Conservation (phyloP, 2,113 vertebrate species). For the Rhinopithecus roxellana region DNA sequence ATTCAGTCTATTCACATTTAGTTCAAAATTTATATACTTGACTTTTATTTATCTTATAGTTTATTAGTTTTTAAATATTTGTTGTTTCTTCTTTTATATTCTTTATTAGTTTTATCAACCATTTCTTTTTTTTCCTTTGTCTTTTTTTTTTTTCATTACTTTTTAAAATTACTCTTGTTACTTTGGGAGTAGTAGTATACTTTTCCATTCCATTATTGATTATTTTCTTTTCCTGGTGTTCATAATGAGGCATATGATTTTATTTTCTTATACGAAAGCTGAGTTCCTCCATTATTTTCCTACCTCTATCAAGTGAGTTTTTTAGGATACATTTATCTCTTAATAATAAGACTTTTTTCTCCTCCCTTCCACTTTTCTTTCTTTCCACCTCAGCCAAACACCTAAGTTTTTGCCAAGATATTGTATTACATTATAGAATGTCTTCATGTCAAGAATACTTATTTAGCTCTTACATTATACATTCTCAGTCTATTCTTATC, state of each 20-base stretch:
- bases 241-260: background rate
- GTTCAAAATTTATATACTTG: background rate
- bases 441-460: background rate
- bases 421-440: background rate
- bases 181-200: background rate
- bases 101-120: background rate
- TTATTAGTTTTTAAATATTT: background rate
- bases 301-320: background rate
- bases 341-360: background rate
- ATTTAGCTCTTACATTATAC: background rate
- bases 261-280: background rate
- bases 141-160: background rate
- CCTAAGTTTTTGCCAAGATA: background rate
- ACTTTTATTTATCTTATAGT: background rate
- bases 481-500: background rate
- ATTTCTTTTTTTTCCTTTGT: background rate
- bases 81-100: background rate
- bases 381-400: background rate
- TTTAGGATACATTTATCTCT: background rate
- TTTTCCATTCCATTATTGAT: background rate
- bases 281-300: background rate
- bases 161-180: background rate
- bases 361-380: background rate
- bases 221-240: constrained; percentile 12
- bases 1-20: background rate